These are phyloP conservation scores for Cryptosula pallasiana DNA, from an alignment of 2,888 invertebrate genomes.

Conservation along the genomic window DNA sequence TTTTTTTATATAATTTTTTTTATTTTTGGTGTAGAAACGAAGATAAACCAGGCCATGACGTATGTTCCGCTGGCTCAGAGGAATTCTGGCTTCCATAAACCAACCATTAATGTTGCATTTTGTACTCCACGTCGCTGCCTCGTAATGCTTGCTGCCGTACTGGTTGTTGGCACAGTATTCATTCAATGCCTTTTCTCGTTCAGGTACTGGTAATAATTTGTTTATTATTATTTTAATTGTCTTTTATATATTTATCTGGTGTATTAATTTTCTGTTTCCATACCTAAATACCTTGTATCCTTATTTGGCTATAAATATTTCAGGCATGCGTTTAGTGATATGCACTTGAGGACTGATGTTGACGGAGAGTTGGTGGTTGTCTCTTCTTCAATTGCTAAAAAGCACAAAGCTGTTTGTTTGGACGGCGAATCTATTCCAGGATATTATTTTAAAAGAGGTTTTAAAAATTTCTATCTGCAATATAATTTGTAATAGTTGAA, in stretches of 20 bases:
- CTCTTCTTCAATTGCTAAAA: background rate
- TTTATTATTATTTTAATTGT: background rate
- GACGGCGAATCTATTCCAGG: background rate
- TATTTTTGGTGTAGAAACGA: background rate
- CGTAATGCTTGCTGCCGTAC: background rate
- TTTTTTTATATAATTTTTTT: too few relatives aligned
- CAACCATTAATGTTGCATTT: background rate
- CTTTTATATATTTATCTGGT: background rate
- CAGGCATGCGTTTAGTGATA: conserved; percentile 13
- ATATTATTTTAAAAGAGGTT: conserved; percentile 11
- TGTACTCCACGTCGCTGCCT: conserved; percentile 1
- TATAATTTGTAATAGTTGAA: too few relatives aligned
- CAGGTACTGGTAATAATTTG: background rate
- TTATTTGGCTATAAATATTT: background rate
- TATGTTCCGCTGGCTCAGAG: background rate
- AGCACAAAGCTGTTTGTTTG: background rate
- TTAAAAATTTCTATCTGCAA: too few relatives aligned
- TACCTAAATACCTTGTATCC: too few relatives aligned
- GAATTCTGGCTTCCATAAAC: background rate
- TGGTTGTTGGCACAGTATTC: background rate
- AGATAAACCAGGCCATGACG: background rate
- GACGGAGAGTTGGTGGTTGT: conserved; percentile 15
- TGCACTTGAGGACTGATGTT: conserved; percentile 16
- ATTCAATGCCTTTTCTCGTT: conserved; percentile 7
- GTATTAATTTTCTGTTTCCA: background rate